A percentile compares a stretch with the other conserved stretches of the same genome.
Conservation (phyloP, 1,140 invertebrate species). For the Maconellicoccus hirsutus region DNA sequence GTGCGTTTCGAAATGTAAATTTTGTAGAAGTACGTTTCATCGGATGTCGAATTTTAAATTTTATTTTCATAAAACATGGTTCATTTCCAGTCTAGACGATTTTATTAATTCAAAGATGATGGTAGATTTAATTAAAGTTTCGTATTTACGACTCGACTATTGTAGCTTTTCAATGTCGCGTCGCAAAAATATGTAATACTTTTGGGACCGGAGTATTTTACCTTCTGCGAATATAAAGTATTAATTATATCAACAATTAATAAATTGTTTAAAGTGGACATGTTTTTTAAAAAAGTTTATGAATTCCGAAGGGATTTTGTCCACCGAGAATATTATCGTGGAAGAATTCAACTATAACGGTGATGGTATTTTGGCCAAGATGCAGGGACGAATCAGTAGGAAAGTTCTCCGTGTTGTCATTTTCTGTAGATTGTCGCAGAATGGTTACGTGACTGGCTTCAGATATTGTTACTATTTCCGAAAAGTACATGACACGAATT, state of each 20-base stretch:
- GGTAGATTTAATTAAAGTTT: neutral
- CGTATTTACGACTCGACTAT: neutral
- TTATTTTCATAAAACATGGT: neutral
- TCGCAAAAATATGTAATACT: too few species aligned
- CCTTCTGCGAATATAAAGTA: neutral
- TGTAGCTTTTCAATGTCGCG: too few species aligned
- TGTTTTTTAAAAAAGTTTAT: neutral
- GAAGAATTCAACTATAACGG: neutral
- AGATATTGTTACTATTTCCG: constrained; percentile 16
- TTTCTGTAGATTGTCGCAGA: constrained; percentile 22
- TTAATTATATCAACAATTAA: neutral
- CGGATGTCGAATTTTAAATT: neutral
- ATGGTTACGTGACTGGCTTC: constrained; percentile 18
- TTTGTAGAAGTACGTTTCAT: neutral
- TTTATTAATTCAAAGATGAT: neutral
- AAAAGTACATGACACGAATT: constrained; percentile 21
- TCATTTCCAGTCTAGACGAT: neutral
- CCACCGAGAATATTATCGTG: neutral
- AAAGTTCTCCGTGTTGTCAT: constrained; percentile 13
- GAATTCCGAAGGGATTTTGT: neutral
- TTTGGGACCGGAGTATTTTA: too few species aligned
- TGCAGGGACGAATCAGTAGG: neutral
- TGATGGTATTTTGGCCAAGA: neutral
- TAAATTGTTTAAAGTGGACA: neutral
- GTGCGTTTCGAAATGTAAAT: neutral